phyloP scores from a whole-genome alignment of 2,797 vertebrate genomes.

The Muscicapa striata region DNA sequence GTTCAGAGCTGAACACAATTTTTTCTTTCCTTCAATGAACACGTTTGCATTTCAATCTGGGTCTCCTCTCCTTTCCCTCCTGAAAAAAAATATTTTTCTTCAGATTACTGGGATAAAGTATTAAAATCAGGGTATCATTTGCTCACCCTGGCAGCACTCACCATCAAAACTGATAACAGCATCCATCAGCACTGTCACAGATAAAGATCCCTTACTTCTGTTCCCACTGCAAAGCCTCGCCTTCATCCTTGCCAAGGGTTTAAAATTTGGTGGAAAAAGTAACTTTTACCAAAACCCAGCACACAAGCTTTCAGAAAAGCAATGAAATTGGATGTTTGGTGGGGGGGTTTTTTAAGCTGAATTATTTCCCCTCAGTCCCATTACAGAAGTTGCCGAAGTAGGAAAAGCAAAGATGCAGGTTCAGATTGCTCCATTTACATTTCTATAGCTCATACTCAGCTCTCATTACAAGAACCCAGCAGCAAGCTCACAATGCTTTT shows the following conservation, averaged over 20 bases:
- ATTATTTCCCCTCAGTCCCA: slow-evolving; percentile 21
- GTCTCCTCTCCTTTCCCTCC: background rate
- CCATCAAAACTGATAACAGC: background rate
- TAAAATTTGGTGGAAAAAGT: background rate
- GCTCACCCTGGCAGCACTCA: background rate
- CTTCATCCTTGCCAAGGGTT: background rate
- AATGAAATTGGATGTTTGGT: background rate
- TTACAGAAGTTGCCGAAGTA: slow-evolving; percentile 25
- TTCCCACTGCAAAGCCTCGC: background rate
- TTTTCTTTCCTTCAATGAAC: background rate
- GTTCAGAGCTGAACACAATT: background rate
- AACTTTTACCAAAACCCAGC: background rate
- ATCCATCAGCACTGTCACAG: background rate
- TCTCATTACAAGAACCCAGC: slow-evolving; percentile 34
- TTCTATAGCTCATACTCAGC: slow-evolving; percentile 37
- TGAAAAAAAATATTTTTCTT: background rate
- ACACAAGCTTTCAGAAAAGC: background rate
- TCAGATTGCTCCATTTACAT: slow-evolving; percentile 57
- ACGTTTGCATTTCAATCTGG: background rate
- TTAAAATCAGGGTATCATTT: background rate
- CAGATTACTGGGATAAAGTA: background rate
- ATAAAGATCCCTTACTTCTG: background rate
- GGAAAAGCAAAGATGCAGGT: slow-evolving; percentile 34
- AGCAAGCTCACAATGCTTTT: slow-evolving; percentile 39
- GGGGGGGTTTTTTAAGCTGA: background rate